Conservation (phyloP, 2,113 vertebrate genomes). For the Myotis brandtii region DNA sequence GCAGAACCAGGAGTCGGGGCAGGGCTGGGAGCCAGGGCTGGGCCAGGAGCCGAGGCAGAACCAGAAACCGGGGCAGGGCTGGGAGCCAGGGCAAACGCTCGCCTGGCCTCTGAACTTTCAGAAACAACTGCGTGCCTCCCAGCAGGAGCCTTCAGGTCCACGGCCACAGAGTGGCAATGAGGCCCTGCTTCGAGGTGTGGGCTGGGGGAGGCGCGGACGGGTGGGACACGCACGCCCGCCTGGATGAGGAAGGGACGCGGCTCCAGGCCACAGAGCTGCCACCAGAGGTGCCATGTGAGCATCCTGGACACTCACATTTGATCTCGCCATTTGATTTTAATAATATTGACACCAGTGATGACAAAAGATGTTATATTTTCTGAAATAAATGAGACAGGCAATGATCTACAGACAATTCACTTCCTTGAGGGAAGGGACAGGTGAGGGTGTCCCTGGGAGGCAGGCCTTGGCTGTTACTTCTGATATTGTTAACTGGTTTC, state of each 20-base stretch:
- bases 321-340: background rate
- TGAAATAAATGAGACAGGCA: background rate
- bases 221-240: background rate
- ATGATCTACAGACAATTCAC: background rate
- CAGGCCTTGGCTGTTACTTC: background rate
- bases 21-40: no score
- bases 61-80: no score
- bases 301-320: background rate
- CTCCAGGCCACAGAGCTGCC: background rate
- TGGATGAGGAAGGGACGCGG: background rate
- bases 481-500: slow-evolving; percentile 68
- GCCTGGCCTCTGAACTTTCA: no score
- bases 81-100: no score
- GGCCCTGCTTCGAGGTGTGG: no score
- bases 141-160: no score
- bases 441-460: background rate
- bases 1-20: no score
- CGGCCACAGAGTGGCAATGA: no score
- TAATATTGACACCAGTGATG: background rate
- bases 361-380: background rate
- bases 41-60: no score
- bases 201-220: no score
- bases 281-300: background rate
- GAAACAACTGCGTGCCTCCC: no score
- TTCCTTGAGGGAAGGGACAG: background rate